phyloP scores from a whole-genome alignment of 2,797 vertebrate genomes.

The Sparus aurata region DNA sequence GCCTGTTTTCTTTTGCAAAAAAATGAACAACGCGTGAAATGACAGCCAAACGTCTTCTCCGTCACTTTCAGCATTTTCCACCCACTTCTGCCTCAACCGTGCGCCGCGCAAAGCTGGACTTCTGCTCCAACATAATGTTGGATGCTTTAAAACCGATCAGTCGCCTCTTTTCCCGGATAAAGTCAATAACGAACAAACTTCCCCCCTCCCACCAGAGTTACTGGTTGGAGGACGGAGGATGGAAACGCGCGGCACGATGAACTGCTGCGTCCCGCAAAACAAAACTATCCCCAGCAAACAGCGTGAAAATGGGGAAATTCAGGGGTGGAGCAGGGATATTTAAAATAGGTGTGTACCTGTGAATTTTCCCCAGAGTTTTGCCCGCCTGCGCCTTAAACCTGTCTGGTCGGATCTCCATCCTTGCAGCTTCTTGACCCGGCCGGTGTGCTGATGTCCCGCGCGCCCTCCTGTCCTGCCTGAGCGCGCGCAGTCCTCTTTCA shows the following conservation, averaged over 20 bases:
- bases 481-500: constrained; percentile 49
- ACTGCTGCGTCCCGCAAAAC: neutral
- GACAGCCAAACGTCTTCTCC: neutral
- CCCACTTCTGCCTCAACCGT: neutral
- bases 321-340: neutral
- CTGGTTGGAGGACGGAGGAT: constrained; percentile 4
- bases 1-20: neutral
- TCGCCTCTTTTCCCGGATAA: neutral
- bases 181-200: constrained; percentile 43
- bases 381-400: constrained; percentile 86
- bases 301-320: constrained; percentile 27
- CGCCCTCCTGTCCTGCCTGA: constrained; percentile 67
- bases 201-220: neutral
- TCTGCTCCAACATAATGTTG: neutral
- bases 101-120: constrained; percentile 18
- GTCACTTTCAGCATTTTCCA: constrained; percentile 4
- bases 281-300: constrained; percentile 19
- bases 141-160: neutral
- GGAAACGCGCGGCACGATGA: neutral
- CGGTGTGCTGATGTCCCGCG: constrained; percentile 81
- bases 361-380: constrained; percentile 87
- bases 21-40: neutral
- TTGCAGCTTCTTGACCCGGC: constrained; percentile 83
- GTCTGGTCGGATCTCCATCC: constrained; percentile 90
- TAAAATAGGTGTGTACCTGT: constrained; percentile 81